Base-by-base conservation (phyloP, 2,113 vertebrate species). In the Corythaixoides concolor region DNA sequence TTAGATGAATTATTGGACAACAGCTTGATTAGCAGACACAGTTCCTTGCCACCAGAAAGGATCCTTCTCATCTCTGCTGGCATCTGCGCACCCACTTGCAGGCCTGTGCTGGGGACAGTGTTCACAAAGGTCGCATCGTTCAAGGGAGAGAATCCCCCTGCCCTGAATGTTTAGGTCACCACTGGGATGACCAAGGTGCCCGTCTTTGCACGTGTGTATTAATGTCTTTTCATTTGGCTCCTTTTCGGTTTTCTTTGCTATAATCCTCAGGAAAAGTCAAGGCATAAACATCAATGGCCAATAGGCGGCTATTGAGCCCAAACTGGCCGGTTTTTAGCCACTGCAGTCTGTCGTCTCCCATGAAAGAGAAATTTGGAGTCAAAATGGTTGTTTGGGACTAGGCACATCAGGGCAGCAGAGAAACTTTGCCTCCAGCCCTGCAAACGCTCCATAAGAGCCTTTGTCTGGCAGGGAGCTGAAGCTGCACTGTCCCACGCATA, bases 401-500 rank as follows among this genome's bases (percentile, higher is more conserved):
- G 27, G 27, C 52, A 50, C 3, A 2, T 82, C 6, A 0, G 22
- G 55, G 23, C 39, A 56, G 72, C 33, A 45, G 17, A 56, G n/a
- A 15, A 77, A 41, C 64, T 87, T 64, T 70, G n/a, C 24, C 45
- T 64, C 76, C 43, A 80, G 50, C 23, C 35, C 59, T 78, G 64
- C 41, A 66, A 81, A 67, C 39, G 18, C 32, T 60, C 39, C 9
- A 0, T 18, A 27, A 66, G 39, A 64, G 37, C 39, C 19, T 63
- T 70, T 81, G 26, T 63, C 15, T 37, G 21, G 3, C 41, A 67
- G 11, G 26, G 52, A 68, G n/a, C 16, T 60, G 62, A 5, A 23
- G n/a, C 58, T 45, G 2, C 33, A 23, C 39, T 16, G 28, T 70
- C 52, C 35, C 47, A 50, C 1, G 0, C 1, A 0, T 53, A 49